phyloP scores from a whole-genome alignment of 2,888 invertebrate species.

The Acrobasis repandana region DNA sequence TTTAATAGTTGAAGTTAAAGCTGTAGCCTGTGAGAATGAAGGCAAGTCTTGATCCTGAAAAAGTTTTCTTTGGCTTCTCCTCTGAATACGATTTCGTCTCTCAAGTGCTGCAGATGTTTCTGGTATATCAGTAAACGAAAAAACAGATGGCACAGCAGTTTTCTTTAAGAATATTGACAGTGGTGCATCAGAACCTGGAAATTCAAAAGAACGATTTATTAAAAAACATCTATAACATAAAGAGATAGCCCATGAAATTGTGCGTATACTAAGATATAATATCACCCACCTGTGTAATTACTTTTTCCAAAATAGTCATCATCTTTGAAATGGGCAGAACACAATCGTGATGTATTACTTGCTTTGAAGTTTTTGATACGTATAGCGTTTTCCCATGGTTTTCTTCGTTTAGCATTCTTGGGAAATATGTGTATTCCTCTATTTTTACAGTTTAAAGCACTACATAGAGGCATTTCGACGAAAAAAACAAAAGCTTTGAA shows the following conservation, averaged over 20 bases:
- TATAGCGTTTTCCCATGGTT: neutral
- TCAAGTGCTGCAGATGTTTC: too few relatives aligned
- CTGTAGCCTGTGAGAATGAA: too few relatives aligned
- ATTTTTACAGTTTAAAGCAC: slow-evolving; percentile 2
- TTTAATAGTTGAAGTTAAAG: too few relatives aligned
- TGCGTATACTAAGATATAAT: too few relatives aligned
- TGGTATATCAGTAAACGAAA: too few relatives aligned
- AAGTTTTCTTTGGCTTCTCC: too few relatives aligned
- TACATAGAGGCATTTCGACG: neutral
- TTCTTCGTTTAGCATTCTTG: neutral
- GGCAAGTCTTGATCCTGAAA: too few relatives aligned
- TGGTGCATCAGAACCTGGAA: neutral
- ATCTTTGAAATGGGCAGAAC: neutral
- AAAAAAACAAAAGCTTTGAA: too few relatives aligned
- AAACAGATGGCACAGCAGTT: neutral
- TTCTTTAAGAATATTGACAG: neutral
- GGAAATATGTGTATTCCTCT: neutral
- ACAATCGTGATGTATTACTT: neutral
- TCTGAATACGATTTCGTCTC: too few relatives aligned
- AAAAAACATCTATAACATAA: too few relatives aligned
- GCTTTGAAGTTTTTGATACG: neutral
- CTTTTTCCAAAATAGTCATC: neutral
- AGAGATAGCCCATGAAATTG: too few relatives aligned
- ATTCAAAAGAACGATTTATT: neutral
- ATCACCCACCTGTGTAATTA: neutral